Evolutionary conservation across 1,140 invertebrate species (phyloP), one percentile per base, ranked within the genome.

Genomic region (Manduca sexta): DNA sequence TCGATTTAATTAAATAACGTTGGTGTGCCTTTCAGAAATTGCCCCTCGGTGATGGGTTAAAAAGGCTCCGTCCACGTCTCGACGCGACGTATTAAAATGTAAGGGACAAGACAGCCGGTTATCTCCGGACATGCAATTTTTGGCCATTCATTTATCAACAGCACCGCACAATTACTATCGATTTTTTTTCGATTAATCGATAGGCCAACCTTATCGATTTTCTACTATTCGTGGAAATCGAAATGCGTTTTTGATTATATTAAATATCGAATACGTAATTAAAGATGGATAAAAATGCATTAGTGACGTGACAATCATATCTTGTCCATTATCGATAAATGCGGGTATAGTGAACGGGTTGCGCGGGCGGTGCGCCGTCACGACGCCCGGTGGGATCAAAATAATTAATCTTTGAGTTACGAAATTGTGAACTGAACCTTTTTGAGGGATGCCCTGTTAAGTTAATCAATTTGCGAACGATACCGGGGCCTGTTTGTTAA

Each of bases 81-180:
- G 67, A 73, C 68, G 66, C 64, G 43, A 42, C 47, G 43, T 75
- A 83, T 80, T 75, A 80, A 79, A 73, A 80, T 61, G 69, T 79
- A 77, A 73, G 51, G 54, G 50, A 52, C 56, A 55, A 58, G 78
- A 80, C 78, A 72, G 69, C 58, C 70, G 49, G 73, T 80, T 79
- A 74, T 63, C 61, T 71, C 51, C 70, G 78, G 76, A 83, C 79
- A 71, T 80, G 76, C 76, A 80, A 83, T 80, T 80, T 83, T 77
- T 66, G 73, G 69, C 52, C 64, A 53, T 61, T 64, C 75, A 80
- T 83, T 83, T 75, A 79, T 80, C 79, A 83, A 70, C 15, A 15
- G n/a, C 33, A 35, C 13, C 33, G 37, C 49, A 45, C 49, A 41
- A 46, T 34, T 52, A 34, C 40, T 39, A 52, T 52, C 49, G 49